Conservation (phyloP, 2,113 vertebrate species). For the Sinocyclocheilus maitianheensis region DNA sequence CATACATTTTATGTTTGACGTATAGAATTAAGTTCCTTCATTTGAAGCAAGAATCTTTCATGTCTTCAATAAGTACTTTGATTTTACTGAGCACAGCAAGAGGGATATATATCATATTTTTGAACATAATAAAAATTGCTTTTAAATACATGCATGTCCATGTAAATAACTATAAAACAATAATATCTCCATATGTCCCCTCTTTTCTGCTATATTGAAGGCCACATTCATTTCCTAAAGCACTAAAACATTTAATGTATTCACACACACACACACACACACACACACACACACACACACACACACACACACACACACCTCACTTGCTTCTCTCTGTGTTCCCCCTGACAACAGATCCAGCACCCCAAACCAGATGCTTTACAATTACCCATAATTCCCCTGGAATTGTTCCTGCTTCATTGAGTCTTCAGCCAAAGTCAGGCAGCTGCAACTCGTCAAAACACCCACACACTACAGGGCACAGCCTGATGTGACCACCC, state of each 20-base stretch:
- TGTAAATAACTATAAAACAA: no score
- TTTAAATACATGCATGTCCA: background rate
- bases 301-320: constrained; percentile 9
- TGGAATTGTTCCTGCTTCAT: constrained; percentile 34
- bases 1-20: no score
- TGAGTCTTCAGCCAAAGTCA: constrained; percentile 39
- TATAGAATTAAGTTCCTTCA: no score
- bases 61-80: no score
- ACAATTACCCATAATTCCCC: constrained; percentile 50
- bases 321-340: constrained; percentile 5
- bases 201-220: background rate
- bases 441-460: background rate
- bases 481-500: background rate
- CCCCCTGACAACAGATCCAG: constrained; percentile 34
- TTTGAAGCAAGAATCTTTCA: no score
- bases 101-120: no score
- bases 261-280: background rate
- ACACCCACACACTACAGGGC: constrained; percentile 5
- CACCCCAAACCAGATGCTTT: constrained; percentile 49
- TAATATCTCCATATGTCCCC: no score
- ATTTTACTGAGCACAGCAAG: no score
- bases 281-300: constrained; percentile 5
- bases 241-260: background rate
- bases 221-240: background rate
- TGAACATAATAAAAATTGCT: no score